Evolutionary conservation across 2,113 vertebrate species (phyloP).

Genomic region (Phrynocephalus versicolor): DNA sequence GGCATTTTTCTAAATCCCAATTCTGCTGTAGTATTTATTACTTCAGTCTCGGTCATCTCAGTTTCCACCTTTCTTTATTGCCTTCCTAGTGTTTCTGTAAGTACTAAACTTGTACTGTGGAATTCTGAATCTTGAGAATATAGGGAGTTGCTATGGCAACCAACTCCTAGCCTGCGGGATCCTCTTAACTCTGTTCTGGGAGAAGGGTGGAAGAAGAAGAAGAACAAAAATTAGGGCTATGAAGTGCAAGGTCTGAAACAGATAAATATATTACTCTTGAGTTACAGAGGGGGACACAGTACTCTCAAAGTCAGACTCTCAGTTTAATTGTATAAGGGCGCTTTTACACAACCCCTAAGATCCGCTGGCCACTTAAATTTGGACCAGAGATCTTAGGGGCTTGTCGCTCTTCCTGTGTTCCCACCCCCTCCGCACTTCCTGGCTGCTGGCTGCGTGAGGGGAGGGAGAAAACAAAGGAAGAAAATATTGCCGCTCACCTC

Average conservation of each 20-base stretch:
- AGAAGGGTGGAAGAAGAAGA: neutral
- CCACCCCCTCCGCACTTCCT: too few relatives aligned
- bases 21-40: neutral
- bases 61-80: conserved; percentile 3
- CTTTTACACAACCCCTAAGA: too few relatives aligned
- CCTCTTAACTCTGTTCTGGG: conserved; percentile 1
- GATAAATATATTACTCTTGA: neutral
- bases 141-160: conserved; percentile 28
- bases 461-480: too few relatives aligned
- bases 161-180: neutral
- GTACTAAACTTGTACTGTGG: neutral
- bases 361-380: too few relatives aligned
- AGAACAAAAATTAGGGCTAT: neutral
- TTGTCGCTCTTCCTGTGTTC: too few relatives aligned
- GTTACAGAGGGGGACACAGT: too few relatives aligned
- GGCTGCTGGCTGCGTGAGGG: too few relatives aligned
- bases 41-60: neutral
- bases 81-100: neutral
- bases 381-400: too few relatives aligned
- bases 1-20: neutral
- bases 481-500: too few relatives aligned
- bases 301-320: neutral
- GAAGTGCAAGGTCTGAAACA: neutral
- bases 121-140: conserved; percentile 8
- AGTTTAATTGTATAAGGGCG: neutral